Base-by-base conservation (phyloP, 2,888 invertebrate species). In the Sycophila texana region DNA sequence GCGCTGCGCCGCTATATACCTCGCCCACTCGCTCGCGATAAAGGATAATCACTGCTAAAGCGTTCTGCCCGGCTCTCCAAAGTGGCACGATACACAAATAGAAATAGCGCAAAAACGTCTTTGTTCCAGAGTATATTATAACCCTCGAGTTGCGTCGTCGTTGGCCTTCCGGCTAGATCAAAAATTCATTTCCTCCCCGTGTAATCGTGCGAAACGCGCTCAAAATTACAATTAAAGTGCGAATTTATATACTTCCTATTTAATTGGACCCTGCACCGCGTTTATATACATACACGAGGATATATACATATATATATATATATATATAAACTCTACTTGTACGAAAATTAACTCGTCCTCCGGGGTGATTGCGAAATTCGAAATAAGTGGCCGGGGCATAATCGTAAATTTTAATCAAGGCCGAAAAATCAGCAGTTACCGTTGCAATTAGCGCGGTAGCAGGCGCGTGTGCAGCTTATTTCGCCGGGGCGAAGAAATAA, bases 11-110 rank as follows among this genome's bases (percentile, higher is more conserved):
- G 39, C 22, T 58, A 47, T 70, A 47, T 20, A 18, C 18, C 30
- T 18, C 49, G 26, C 55, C 84, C 83, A 81, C 82, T 79, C 82
- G 84, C 75, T 83, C 80, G 82, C 86, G 88, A 84, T 86, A 84
- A 84, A 88, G 88, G 86, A 86, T 87, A 88, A 88, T 87, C 84
- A 85, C 80, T 80, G 83, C 82, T 74, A 82, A 84, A 83, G 47
- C 72, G 65, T 55, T 79, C 71, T 81, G 80, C 83, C 58, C 26
- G 18, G 26, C n/a, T 39, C 39, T 5, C 26, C 30, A 66, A 65
- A 57, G 30, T 65, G 65, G 61, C n/a, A 73, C 57, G 55, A 22
- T 26, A 67, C 30, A 67, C 26, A 67, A 53, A 61, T 26, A 61
- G 53, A 14, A 26, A 30, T 14, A 51, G 14, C 20, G 73, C 49